phyloP scores from a whole-genome alignment of 2,888 invertebrate species.

The Hirtodrosophila trivittata region DNA sequence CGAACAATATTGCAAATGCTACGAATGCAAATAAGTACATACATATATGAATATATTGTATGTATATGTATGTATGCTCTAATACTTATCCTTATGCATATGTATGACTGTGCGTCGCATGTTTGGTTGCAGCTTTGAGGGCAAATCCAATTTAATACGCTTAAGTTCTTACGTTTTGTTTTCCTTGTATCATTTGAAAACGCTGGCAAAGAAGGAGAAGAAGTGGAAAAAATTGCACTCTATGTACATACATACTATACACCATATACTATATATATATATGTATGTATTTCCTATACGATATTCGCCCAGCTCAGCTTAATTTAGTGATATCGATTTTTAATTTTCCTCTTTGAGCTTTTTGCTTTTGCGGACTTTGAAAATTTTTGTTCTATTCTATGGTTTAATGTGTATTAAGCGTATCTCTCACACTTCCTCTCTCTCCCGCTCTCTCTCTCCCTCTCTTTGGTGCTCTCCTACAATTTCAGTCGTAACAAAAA shows the following conservation, averaged over 20 bases:
- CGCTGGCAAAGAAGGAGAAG: conserved; percentile 11
- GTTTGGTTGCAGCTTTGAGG: conserved; percentile 75
- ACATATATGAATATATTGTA: conserved; percentile 18
- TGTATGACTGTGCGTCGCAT: conserved; percentile 66
- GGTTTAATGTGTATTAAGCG: conserved; percentile 62
- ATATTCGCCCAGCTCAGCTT: conserved; percentile 30
- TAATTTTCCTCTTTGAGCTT: conserved; percentile 72
- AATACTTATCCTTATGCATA: conserved; percentile 28
- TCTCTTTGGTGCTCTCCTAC: neutral
- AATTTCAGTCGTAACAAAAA: conserved; percentile 11
- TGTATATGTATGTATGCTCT: conserved; percentile 4
- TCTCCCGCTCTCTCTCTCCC: neutral
- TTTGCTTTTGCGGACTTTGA: conserved; percentile 65
- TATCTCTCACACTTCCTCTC: neutral
- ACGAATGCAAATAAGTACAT: neutral
- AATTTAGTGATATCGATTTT: conserved; percentile 77
- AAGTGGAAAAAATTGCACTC: conserved; percentile 37
- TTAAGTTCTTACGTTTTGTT: conserved; percentile 78
- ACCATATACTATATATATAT: neutral
- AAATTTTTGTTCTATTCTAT: conserved; percentile 54
- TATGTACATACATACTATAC: conserved; percentile 18
- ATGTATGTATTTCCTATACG: neutral
- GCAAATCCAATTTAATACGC: conserved; percentile 81
- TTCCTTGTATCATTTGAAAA: conserved; percentile 37
- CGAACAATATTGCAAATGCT: conserved; percentile 26